Evolutionary conservation across 1,140 invertebrate genomes (phyloP), one percentile per base, ranked within the genome.

Genomic region (Drosophila kanapiae): DNA sequence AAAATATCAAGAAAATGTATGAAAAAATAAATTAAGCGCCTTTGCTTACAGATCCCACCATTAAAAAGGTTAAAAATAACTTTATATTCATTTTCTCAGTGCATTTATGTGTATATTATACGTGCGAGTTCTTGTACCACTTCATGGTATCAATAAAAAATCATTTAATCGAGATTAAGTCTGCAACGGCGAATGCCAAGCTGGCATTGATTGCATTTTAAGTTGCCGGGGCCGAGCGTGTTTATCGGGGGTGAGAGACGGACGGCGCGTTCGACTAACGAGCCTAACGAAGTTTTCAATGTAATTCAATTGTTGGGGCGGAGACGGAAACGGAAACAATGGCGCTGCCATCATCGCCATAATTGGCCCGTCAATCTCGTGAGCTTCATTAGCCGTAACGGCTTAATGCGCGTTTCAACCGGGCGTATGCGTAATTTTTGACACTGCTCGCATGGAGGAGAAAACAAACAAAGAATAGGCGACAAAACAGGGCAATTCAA

Each of bases 171-270:
- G 53, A 72, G 68, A 72, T 72, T 60, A 74, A 51, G 43, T 49
- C 62, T 65, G 60, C 33, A 59, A 6, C 14, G 49, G 5, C 29
- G 38, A 68, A 54, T 38, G 64, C 27, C 33, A 47, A 18, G 60
- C 65, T 67, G 61, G 27, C 65, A 68, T 87, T 90, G 85, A 90
- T 90, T 90, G 86, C 68, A 68, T 85, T 90, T 90, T 90, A 90
- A 90, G 78, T 82, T 75, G 70, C 42, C 83, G 70, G 58, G 63
- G 23, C 23, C 56, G 16, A 56, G 57, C 62, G 42, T 77, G 88
- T 90, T 90, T 75, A 85, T 76, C 48, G 45, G 59, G 14, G 10
- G 18, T 33, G 56, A 13, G 10, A 14, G n/a, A 1, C 3, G 49
- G 13, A 7, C 31, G 4, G 45, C 62, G 67, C 65, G 40, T 42